phyloP scores from a whole-genome alignment of 2,888 invertebrate species.

The Tipula vernalis region DNA sequence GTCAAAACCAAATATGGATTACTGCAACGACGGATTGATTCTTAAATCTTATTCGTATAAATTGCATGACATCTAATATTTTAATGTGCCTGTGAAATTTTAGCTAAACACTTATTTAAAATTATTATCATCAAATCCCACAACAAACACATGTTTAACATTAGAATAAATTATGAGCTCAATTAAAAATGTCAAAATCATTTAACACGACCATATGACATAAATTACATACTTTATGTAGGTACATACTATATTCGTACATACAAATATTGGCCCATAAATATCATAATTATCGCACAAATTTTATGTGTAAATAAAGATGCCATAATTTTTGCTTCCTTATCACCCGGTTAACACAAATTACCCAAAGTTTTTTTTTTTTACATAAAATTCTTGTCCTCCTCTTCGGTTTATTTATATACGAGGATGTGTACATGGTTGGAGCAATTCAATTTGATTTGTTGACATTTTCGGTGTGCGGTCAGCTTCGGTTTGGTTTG shows the following conservation, averaged over 20 bases:
- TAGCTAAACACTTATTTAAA: neutral
- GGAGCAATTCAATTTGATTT: neutral
- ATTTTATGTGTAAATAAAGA: neutral
- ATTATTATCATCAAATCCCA: no score
- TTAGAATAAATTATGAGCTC: neutral
- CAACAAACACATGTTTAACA: neutral
- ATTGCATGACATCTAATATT: no score
- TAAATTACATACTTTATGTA: neutral
- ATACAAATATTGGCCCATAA: neutral
- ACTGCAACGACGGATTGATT: neutral
- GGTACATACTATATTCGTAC: neutral
- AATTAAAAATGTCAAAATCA: neutral
- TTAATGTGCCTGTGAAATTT: no score
- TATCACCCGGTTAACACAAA: neutral
- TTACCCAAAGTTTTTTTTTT: neutral
- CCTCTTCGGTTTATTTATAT: neutral
- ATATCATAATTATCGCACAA: neutral
- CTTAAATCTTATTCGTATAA: no score
- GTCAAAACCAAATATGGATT: no score
- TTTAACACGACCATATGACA: neutral
- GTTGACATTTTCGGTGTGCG: neutral
- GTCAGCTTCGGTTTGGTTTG: neutral
- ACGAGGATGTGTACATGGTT: neutral
- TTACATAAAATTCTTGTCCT: neutral
- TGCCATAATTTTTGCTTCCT: neutral